Evolutionary conservation across 2,888 invertebrate species (phyloP), one percentile per base, ranked within the genome.

Genomic region (Synergus itoensis): DNA sequence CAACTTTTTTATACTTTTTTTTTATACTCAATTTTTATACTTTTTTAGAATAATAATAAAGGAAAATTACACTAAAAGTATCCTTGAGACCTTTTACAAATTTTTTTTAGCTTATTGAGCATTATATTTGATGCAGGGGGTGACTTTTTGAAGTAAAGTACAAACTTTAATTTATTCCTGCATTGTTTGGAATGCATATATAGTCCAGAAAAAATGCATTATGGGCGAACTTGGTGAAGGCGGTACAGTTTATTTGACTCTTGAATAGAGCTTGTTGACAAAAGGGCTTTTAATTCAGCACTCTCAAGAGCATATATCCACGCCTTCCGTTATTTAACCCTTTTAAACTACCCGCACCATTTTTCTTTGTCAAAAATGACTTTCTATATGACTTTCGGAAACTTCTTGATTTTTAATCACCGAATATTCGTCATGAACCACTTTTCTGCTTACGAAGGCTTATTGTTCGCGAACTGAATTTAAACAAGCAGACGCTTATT

Each of bases 251-350:
- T 73, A 73, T 73, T 73, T 73, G 36, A 73, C 73, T 69, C 48
- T 73, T 53, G 73, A 73, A 53, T 73, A 48, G 53, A 36, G 53
- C 73, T 53, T 73, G 73, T 73, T 73, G 36, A 53, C 53, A 53
- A 73, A 73, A 28, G 73, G 73, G 73, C 53, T 73, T 73, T 73
- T 73, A 73, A 73, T 53, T 53, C 53, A 53, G 53, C 53, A 28
- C 36, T 28, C 45, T 40, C 53, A 53, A 73, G 53, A 53, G 73
- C 73, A 12, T 36, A 12, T 36, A 53, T 73, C 53, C 36, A 73
- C 73, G 73, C 73, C 73, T 73, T 73, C 53, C 53, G 53, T 73
- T 73, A 48, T 73, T 73, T 53, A 53, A 73, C 36, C 73, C 73
- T 43, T 73, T 73, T 53, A 73, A 36, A 73, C 53, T 53, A 73